Evolutionary conservation across 2,113 vertebrate species (phyloP).

Genomic region (Aplodontia rufa): DNA sequence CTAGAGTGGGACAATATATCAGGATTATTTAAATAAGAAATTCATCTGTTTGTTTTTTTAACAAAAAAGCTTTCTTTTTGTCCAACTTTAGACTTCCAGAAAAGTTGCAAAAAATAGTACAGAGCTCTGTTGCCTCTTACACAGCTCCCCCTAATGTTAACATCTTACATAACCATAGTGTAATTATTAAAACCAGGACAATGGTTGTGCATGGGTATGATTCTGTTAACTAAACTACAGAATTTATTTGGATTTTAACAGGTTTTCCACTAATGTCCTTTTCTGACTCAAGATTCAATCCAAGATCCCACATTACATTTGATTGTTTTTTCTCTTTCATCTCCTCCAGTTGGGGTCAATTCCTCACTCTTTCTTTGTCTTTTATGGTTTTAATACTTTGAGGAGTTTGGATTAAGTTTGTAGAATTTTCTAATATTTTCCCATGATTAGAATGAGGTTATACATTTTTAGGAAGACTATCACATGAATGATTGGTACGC

Average conservation of each 20-base stretch:
- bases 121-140: neutral
- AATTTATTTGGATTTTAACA: neutral
- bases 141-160: neutral
- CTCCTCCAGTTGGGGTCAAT: neutral
- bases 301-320: neutral
- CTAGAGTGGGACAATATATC: neutral
- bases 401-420: neutral
- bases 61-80: neutral
- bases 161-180: neutral
- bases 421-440: neutral
- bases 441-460: neutral
- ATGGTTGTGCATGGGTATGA: neutral
- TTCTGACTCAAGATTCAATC: neutral
- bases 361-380: neutral
- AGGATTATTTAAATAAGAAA: slow-evolving; percentile 27
- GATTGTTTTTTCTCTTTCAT: neutral
- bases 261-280: neutral
- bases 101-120: neutral
- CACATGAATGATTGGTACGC: neutral
- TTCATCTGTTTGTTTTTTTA: neutral
- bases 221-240: neutral
- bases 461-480: neutral
- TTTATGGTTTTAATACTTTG: neutral
- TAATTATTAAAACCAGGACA: neutral
- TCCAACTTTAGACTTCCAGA: neutral